Evolutionary conservation across 2,888 invertebrate species (phyloP).

Genomic region (Amphipyra tragopoginis): DNA sequence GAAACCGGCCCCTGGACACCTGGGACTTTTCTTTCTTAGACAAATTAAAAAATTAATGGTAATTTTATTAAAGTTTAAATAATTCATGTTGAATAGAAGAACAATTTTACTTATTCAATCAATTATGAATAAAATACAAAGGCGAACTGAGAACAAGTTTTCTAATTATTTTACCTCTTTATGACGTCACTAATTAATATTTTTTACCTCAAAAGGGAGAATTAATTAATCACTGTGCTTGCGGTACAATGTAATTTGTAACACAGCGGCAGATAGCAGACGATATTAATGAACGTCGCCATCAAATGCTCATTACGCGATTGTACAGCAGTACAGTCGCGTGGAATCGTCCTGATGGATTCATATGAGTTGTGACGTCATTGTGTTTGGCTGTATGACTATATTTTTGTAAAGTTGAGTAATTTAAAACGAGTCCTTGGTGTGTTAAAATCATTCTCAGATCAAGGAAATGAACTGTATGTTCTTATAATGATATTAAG

Average conservation of each 20-base stretch:
- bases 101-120: no score
- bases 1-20: no score
- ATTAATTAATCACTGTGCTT: constrained; percentile 45
- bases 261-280: constrained; percentile 30
- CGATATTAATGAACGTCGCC: constrained; percentile 50
- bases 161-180: background rate
- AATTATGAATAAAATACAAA: background rate
- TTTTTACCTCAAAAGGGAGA: constrained; percentile 22
- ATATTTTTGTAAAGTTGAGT: background rate
- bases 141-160: background rate
- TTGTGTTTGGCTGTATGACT: background rate
- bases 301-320: constrained; percentile 53
- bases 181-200: constrained; percentile 25
- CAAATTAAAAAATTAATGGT: no score
- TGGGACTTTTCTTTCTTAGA: no score
- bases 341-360: constrained; percentile 23
- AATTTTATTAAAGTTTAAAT: no score
- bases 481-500: no score
- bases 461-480: no score
- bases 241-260: constrained; percentile 39
- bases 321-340: background rate
- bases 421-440: background rate
- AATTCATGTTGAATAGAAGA: no score
- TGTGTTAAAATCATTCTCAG: no score
- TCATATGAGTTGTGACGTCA: constrained; percentile 20